Evolutionary conservation across 2,113 vertebrate genomes (phyloP).

Genomic region (Saccopteryx bilineata): DNA sequence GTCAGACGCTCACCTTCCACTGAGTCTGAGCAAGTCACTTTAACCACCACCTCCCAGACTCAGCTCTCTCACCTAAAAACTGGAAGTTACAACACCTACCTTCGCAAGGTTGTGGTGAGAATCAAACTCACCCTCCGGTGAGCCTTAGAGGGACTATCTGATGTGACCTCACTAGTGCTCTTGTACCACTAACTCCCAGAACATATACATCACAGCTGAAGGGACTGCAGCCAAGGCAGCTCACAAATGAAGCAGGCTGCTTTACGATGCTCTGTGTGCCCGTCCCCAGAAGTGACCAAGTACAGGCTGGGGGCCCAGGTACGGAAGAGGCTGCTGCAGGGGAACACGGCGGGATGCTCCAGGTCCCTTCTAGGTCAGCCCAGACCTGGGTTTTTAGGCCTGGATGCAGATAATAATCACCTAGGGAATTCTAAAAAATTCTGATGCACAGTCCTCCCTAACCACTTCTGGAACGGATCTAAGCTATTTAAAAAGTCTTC

Average conservation of each 20-base stretch:
- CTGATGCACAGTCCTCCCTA: background rate
- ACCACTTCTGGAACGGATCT: background rate
- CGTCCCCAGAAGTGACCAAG: background rate
- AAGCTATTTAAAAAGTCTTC: conserved; percentile 8
- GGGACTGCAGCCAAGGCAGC: background rate
- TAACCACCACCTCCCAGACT: background rate
- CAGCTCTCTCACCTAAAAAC: background rate
- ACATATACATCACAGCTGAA: background rate
- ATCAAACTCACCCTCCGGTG: rapidly evolving
- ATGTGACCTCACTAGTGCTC: background rate
- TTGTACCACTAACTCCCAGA: no score
- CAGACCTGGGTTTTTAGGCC: background rate
- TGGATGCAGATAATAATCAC: background rate
- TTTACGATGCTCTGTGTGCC: background rate
- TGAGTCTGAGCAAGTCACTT: background rate
- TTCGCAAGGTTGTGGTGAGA: background rate
- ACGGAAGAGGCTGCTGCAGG: background rate
- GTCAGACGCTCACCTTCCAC: background rate
- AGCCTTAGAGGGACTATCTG: background rate
- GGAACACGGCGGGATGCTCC: background rate
- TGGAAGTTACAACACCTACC: background rate
- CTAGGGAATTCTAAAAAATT: background rate
- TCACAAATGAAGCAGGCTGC: background rate
- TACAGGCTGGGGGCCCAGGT: background rate
- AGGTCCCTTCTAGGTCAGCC: background rate